Base-by-base conservation (phyloP, 64 coral and sea anemone genomes). In the Cladopsammia gracilis region DNA sequence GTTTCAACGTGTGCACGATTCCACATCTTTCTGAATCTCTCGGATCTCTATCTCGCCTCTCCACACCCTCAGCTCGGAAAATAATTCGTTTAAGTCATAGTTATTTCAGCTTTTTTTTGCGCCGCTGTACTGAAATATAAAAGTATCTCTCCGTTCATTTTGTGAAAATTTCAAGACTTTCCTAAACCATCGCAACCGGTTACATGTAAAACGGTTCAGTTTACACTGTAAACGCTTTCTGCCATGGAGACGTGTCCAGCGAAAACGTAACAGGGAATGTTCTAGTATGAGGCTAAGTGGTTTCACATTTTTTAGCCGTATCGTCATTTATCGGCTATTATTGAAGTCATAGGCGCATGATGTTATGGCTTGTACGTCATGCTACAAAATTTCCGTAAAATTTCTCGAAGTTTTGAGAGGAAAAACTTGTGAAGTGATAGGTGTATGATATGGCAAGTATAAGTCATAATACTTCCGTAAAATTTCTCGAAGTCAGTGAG, bases 391-490 rank as follows among this genome's bases (percentile, higher is more conserved):
- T 48, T 12, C 13, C 46, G 46, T 14, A 48, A n/a, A 19, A 50
- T 75, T 75, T 75, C 72, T 49, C 19, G 47, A 75, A 75, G 72
- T 75, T 72, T 11, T 72, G 70, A 8, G 70, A 72, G 34, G 34
- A 34, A 34, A 34, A 34, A 34, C 34, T 34, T 34, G 34, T 34
- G 34, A 34, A 34, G 34, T 34, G 34, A 34, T 34, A 34, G 34
- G 34, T 34, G 34, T 34, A 34, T 34, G 34, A 34, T 34, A 34
- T 34, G 34, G 34, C 34, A 34, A 34, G 34, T 2, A 34, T 34
- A 34, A 34, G 0, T 34, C 34, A 34, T 34, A 34, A 34, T 34
- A 34, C 34, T 34, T 34, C 34, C 34, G 34, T 34, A 34, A 34
- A 34, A 34, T 34, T 34, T 34, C 34, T 34, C 34, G 34, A 34